These are phyloP conservation scores for Lucilia cuprina DNA, from an alignment of 1,140 invertebrate species.

Conservation along the genomic window DNA sequence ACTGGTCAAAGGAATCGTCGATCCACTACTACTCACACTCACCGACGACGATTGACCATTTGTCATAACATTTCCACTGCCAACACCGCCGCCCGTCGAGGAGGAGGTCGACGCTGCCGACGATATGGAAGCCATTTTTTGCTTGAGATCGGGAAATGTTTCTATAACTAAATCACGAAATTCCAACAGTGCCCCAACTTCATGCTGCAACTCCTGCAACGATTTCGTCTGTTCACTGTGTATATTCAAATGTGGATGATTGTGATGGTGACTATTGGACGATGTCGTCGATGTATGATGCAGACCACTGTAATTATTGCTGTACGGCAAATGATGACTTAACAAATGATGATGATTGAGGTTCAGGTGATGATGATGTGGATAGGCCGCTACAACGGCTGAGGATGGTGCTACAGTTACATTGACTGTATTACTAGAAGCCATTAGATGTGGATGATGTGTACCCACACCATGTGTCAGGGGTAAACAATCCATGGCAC, in stretches of 20 bases:
- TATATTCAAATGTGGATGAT: conserved; percentile 51
- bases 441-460: conserved; percentile 49
- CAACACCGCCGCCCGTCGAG: conserved; percentile 58
- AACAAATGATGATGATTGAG: conserved; percentile 49
- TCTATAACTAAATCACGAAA: conserved; percentile 91
- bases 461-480: conserved; percentile 46
- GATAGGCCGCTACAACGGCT: background rate
- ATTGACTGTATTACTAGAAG: conserved; percentile 36
- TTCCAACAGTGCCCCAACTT: conserved; percentile 85
- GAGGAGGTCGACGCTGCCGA: conserved; percentile 59
- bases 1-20: conserved; percentile 39
- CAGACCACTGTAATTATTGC: conserved; percentile 52
- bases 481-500: conserved; percentile 56
- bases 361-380: conserved; percentile 52
- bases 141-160: conserved; percentile 86
- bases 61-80: conserved; percentile 40
- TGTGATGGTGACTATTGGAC: conserved; percentile 53
- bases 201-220: conserved; percentile 82
- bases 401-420: conserved; percentile 23
- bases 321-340: conserved; percentile 53
- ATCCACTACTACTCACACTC: conserved; percentile 23
- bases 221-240: conserved; percentile 62
- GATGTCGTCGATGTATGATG: conserved; percentile 41
- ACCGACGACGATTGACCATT: conserved; percentile 16
- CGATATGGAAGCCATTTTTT: conserved; percentile 73